A percentile compares a stretch with the other conserved stretches of the same genome.
phyloP scores from a whole-genome alignment of 2,888 invertebrate species.

The Drosophila paramelanica region DNA sequence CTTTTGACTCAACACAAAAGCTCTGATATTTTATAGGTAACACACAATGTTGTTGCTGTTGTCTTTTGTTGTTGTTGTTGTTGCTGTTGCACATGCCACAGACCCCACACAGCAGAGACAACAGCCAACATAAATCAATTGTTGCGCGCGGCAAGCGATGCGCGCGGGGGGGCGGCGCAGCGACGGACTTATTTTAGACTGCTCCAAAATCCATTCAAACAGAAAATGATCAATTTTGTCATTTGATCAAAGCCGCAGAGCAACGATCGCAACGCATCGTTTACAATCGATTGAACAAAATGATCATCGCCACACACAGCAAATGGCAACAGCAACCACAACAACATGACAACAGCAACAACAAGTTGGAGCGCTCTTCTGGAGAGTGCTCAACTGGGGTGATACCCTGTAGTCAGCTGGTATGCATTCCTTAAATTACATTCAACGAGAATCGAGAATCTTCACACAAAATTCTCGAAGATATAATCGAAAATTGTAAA shows the following conservation, averaged over 20 bases:
- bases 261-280: conserved; percentile 80
- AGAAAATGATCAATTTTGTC: conserved; percentile 82
- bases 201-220: conserved; percentile 76
- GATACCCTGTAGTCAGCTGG: not conserved
- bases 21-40: conserved; percentile 73
- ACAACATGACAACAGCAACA: conserved; percentile 22
- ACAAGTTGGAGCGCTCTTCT: not conserved
- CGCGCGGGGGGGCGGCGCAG: not conserved
- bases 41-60: conserved; percentile 40
- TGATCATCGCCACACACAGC: conserved; percentile 69
- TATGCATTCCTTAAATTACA: too few species aligned
- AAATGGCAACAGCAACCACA: conserved; percentile 32
- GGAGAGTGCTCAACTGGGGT: not conserved
- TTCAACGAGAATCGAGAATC: too few species aligned
- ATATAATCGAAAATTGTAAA: too few species aligned
- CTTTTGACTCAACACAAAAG: conserved; percentile 78
- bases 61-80: conserved; percentile 25
- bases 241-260: conserved; percentile 80
- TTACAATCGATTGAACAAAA: conserved; percentile 79
- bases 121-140: conserved; percentile 74
- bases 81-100: conserved; percentile 74
- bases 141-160: conserved; percentile 47
- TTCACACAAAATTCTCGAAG: too few species aligned
- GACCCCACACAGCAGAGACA: conserved; percentile 66
- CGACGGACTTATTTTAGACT: conserved; percentile 20